A percentile compares a stretch with the other conserved stretches of the same genome.
phyloP scores from a whole-genome alignment of 2,113 vertebrate genomes.

The Onychostoma macrolepis region DNA sequence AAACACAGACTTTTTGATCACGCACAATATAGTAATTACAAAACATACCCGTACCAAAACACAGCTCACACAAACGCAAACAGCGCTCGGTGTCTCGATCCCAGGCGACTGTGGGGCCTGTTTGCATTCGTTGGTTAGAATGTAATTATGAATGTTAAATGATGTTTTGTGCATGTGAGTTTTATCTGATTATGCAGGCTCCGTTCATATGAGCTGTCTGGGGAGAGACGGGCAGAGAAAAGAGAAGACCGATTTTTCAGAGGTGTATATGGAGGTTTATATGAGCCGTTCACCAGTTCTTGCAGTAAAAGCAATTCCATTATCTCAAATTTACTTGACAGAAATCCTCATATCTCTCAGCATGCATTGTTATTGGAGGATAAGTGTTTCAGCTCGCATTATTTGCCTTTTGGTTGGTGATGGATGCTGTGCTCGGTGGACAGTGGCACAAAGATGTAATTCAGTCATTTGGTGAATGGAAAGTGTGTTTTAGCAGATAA shows the following conservation, averaged over 20 bases:
- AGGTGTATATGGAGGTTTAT: not conserved
- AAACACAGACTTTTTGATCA: not conserved
- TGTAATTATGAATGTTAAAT: slow-evolving; percentile 49
- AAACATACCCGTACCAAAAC: not conserved
- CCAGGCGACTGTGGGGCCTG: slow-evolving; percentile 37
- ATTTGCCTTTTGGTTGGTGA: slow-evolving; percentile 4
- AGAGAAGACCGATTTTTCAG: slow-evolving; percentile 28
- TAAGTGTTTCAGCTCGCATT: slow-evolving; percentile 1
- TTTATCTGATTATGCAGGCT: slow-evolving; percentile 48
- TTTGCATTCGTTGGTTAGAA: slow-evolving; percentile 47
- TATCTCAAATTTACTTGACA: slow-evolving; percentile 19
- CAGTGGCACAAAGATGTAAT: slow-evolving; percentile 19
- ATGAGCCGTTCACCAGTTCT: not conserved
- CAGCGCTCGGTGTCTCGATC: slow-evolving; percentile 6
- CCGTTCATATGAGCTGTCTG: slow-evolving; percentile 38
- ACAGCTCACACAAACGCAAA: not conserved
- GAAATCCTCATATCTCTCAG: slow-evolving; percentile 21
- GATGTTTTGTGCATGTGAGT: slow-evolving; percentile 19
- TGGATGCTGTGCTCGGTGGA: slow-evolving; percentile 14
- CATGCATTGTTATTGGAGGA: slow-evolving; percentile 17
- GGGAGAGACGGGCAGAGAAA: slow-evolving; percentile 9
- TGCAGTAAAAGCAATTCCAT: slow-evolving; percentile 17
- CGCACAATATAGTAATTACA: not conserved
- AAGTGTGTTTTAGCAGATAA: slow-evolving; percentile 9
- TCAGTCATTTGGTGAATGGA: slow-evolving; percentile 23